Conservation (phyloP, 1,140 invertebrate genomes). For the Prorops nasuta region DNA sequence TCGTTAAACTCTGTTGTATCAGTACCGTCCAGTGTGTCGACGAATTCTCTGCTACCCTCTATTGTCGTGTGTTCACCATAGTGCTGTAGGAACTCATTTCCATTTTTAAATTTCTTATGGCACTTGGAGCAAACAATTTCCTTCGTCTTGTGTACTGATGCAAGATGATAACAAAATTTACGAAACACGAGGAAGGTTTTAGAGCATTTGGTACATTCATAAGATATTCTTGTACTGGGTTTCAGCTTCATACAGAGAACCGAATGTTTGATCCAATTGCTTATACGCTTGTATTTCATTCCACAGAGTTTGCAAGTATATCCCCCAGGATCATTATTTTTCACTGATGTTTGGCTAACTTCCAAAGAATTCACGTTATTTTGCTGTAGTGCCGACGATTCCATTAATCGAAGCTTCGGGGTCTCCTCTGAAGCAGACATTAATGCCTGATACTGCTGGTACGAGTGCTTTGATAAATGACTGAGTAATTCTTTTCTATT, state of each 20-base stretch:
- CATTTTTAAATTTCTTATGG: constrained; percentile 15
- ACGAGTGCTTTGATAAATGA: constrained; percentile 43
- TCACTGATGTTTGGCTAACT: constrained; percentile 46
- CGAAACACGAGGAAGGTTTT: constrained; percentile 50
- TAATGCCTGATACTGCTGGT: constrained; percentile 39
- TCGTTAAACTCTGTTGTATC: not conserved
- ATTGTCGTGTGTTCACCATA: constrained; percentile 36
- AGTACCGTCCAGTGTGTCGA: not conserved
- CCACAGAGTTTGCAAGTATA: constrained; percentile 46
- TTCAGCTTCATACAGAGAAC: constrained; percentile 35
- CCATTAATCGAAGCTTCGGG: constrained; percentile 19
- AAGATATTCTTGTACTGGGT: constrained; percentile 33
- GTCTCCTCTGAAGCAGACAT: constrained; percentile 18
- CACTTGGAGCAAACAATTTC: constrained; percentile 41
- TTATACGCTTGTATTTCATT: constrained; percentile 50
- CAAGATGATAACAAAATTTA: constrained; percentile 44
- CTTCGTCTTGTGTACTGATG: constrained; percentile 38
- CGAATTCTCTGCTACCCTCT: not conserved
- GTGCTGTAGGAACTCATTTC: constrained; percentile 39
- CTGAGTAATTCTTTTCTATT: constrained; percentile 43
- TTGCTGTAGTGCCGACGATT: not conserved
- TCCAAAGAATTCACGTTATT: not conserved
- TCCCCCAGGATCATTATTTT: too few species aligned
- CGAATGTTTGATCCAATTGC: constrained; percentile 46
- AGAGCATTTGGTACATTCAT: constrained; percentile 43